These are phyloP conservation scores for Ardeotis arabs DNA, from an alignment of 2,113 vertebrate species.

Conservation along the genomic window DNA sequence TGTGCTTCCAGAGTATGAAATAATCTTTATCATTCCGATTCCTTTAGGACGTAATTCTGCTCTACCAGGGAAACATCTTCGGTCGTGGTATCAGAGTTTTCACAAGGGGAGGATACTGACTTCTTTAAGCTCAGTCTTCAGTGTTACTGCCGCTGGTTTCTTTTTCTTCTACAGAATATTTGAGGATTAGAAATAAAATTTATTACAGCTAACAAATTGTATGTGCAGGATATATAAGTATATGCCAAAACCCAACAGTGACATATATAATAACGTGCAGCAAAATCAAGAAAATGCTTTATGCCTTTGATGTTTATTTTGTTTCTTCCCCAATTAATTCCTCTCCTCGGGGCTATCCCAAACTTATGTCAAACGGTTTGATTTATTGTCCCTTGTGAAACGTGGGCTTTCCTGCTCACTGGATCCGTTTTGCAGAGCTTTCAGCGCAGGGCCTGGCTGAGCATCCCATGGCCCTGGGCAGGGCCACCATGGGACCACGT, in stretches of 20 bases:
- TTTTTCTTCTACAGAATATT: not conserved
- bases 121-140: not conserved
- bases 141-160: not conserved
- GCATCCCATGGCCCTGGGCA: not conserved
- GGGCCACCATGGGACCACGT: accelerated
- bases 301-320: not conserved
- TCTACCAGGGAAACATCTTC: not conserved
- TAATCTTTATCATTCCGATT: not conserved
- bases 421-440: not conserved
- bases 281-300: not conserved
- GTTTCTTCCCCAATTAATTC: not conserved
- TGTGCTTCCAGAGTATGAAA: not conserved
- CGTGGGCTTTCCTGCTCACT: not conserved
- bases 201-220: not conserved
- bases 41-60: not conserved
- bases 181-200: not conserved
- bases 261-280: not conserved
- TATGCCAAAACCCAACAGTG: not conserved
- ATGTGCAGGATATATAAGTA: not conserved
- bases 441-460: not conserved
- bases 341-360: not conserved
- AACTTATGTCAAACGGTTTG: not conserved
- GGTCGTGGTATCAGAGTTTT: not conserved
- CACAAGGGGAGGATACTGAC: not conserved
- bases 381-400: not conserved